phyloP scores from a whole-genome alignment of 2,888 invertebrate genomes.

The Pandemis heparana region DNA sequence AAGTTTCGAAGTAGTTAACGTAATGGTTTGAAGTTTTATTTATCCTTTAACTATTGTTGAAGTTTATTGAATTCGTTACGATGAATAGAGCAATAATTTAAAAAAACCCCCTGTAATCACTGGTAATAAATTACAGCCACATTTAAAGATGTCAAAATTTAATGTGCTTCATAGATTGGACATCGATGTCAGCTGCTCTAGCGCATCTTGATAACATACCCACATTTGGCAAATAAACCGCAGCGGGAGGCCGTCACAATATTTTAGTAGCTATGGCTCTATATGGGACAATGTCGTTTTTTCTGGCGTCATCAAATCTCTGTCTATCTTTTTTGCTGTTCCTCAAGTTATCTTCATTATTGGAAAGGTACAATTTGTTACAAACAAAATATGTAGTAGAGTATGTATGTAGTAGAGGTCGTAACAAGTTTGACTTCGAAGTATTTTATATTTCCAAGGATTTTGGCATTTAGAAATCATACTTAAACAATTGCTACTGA shows the following conservation, averaged over 20 bases:
- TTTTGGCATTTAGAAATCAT: background rate
- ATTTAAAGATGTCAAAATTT: constrained; percentile 49
- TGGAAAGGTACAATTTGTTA: background rate
- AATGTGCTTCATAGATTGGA: constrained; percentile 65
- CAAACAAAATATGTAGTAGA: background rate
- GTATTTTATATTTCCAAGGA: background rate
- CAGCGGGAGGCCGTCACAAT: constrained; percentile 84
- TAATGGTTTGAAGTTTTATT: constrained; percentile 12
- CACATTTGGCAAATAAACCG: constrained; percentile 83
- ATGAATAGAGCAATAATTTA: constrained; percentile 52
- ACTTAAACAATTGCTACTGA: background rate
- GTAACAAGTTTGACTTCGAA: background rate
- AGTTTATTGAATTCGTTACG: constrained; percentile 16
- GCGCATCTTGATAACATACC: constrained; percentile 79
- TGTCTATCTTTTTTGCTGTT: constrained; percentile 2
- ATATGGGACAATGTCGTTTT: constrained; percentile 63
- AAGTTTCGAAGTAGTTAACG: background rate
- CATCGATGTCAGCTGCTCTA: constrained; percentile 75
- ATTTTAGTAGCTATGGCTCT: constrained; percentile 79
- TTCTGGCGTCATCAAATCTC: constrained; percentile 44
- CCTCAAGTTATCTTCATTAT: background rate
- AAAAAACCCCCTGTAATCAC: constrained; percentile 57
- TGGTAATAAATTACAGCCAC: constrained; percentile 55
- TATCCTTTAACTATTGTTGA: background rate
- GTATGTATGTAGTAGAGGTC: background rate